phyloP scores from a whole-genome alignment of 2,113 vertebrate genomes.

The Amphilophus citrinellus region DNA sequence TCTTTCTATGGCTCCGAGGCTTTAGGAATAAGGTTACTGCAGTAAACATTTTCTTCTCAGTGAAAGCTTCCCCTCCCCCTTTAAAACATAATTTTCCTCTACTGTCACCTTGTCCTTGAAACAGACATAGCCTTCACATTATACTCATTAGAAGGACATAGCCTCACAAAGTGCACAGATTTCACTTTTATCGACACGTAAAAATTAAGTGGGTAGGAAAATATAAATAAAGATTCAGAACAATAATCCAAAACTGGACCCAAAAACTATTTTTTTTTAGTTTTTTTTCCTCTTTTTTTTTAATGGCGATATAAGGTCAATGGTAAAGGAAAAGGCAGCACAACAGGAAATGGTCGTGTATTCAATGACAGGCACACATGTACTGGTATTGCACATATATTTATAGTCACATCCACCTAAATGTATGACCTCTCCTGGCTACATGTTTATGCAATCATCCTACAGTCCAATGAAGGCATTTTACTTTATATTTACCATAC shows the following conservation, averaged over 20 bases:
- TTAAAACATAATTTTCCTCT: background rate
- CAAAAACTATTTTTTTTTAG: background rate
- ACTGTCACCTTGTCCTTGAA: constrained; percentile 36
- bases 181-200: constrained; percentile 32
- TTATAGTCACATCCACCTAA: constrained; percentile 46
- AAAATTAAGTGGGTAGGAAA: background rate
- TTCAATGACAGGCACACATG: constrained; percentile 41
- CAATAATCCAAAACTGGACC: constrained; percentile 33
- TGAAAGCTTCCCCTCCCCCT: constrained; percentile 28
- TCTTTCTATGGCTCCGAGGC: constrained; percentile 61
- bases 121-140: constrained; percentile 26
- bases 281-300: background rate
- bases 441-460: constrained; percentile 41
- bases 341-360: constrained; percentile 35
- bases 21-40: constrained; percentile 36
- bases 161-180: constrained; percentile 44
- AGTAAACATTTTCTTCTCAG: constrained; percentile 35
- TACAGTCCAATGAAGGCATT: constrained; percentile 40
- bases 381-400: constrained; percentile 44
- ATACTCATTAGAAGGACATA: constrained; percentile 30
- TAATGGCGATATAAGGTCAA: constrained; percentile 11
- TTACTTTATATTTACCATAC: constrained; percentile 45
- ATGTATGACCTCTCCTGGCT: constrained; percentile 3
- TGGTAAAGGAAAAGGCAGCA: constrained; percentile 28
- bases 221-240: constrained; percentile 11